These are phyloP conservation scores for Cyprinus carpio DNA, from an alignment of 2,113 vertebrate genomes.

Conservation along the genomic window DNA sequence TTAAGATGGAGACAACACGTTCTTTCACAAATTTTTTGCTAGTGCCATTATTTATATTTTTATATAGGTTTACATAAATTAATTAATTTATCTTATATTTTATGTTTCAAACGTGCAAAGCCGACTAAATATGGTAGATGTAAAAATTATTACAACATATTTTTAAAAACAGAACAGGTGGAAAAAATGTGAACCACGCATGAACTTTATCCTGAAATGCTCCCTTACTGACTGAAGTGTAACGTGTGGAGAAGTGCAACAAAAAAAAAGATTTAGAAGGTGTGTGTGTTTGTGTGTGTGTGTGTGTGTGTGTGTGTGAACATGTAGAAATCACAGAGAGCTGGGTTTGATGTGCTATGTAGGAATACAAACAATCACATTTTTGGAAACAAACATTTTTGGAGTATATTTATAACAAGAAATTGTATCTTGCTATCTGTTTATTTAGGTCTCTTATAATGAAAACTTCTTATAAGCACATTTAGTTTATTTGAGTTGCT, in stretches of 20 bases:
- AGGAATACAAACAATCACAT: conserved; percentile 4
- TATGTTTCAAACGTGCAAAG: conserved; percentile 46
- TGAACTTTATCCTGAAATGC: conserved; percentile 56
- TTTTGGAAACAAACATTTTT: conserved; percentile 30
- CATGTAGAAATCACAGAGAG: conserved; percentile 11
- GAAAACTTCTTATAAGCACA: neutral
- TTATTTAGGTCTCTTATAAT: conserved; percentile 10
- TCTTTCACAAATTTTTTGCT: neutral
- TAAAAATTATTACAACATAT: conserved; percentile 51
- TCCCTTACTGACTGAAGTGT: conserved; percentile 55
- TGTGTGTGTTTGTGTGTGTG: neutral
- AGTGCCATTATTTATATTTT: neutral
- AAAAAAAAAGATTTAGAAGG: neutral
- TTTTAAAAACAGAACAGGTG: conserved; percentile 50
- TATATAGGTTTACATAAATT: neutral
- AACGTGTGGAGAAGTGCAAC: neutral
- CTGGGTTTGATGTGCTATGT: neutral
- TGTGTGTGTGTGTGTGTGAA: neutral
- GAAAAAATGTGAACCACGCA: conserved; percentile 54
- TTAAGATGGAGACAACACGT: conserved; percentile 21
- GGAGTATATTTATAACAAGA: conserved; percentile 20
- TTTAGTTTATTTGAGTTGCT: neutral
- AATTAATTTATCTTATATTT: conserved; percentile 46
- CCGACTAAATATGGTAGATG: conserved; percentile 51
- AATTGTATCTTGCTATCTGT: neutral